phyloP scores from a whole-genome alignment of 2,113 vertebrate genomes.

The Phrynocephalus versicolor region DNA sequence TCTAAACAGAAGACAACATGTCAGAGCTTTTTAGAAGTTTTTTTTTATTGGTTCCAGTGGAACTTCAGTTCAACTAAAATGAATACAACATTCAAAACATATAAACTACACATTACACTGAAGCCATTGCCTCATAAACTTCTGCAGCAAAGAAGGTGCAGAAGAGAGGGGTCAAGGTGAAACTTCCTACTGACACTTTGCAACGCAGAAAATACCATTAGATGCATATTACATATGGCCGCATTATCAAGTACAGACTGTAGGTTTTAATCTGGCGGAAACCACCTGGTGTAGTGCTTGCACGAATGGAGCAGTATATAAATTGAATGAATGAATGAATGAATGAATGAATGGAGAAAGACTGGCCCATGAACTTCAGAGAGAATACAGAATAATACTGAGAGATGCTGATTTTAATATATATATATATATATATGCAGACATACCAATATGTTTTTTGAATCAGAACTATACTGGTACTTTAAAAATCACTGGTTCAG shows the following conservation, averaged over 20 bases:
- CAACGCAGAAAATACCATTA: neutral
- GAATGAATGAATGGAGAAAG: neutral
- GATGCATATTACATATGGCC: neutral
- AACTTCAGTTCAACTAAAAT: neutral
- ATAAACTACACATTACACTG: constrained; percentile 5
- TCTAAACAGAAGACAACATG: neutral
- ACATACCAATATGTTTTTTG: neutral
- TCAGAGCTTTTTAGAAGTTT: neutral
- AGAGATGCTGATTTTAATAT: too few species aligned
- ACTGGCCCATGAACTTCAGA: neutral
- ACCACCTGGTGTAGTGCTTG: too few species aligned
- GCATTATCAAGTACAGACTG: neutral
- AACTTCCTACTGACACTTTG: neutral
- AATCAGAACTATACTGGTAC: neutral
- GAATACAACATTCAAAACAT: neutral
- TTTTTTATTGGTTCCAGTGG: neutral
- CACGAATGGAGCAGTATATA: too few species aligned
- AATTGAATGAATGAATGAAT: neutral
- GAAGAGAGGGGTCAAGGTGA: neutral
- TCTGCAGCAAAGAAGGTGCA: neutral
- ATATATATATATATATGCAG: too few species aligned
- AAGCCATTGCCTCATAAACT: neutral
- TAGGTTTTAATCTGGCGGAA: too few species aligned
- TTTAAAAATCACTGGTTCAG: neutral
- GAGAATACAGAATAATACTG: too few species aligned